Percentiles rank a stretch among this genome's conserved stretches.
Evolutionary conservation across 2,888 invertebrate species (phyloP).

Genomic region (Hypselothyrea guttata): DNA sequence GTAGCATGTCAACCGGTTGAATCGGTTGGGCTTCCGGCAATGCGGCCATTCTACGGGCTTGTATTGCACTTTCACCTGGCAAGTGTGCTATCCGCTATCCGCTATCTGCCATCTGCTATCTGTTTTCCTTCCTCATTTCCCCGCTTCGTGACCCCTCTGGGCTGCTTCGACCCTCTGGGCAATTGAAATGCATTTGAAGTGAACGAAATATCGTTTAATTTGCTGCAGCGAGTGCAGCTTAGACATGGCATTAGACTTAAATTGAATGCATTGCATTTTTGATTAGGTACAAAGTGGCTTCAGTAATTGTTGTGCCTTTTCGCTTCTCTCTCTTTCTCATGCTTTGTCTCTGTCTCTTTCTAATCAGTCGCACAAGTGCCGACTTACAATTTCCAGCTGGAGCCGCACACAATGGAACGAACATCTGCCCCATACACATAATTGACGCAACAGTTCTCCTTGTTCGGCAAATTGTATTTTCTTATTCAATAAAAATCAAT

Average conservation of each 20-base stretch:
- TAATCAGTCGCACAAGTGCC: slow-evolving; percentile 4
- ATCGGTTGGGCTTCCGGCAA: slow-evolving; percentile 60
- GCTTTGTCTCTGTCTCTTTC: background rate
- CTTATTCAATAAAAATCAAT: slow-evolving; percentile 38
- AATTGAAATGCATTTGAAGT: slow-evolving; percentile 45
- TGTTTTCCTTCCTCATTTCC: no score
- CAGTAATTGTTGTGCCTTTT: slow-evolving; percentile 7
- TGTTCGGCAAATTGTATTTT: slow-evolving; percentile 30
- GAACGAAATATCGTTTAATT: slow-evolving; percentile 45
- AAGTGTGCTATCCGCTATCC: no score
- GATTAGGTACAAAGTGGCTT: slow-evolving; percentile 41
- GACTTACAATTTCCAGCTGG: no score
- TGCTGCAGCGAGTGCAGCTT: slow-evolving; percentile 44
- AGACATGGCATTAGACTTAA: slow-evolving; percentile 41
- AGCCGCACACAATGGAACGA: slow-evolving; percentile 19
- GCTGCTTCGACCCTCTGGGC: slow-evolving; percentile 1
- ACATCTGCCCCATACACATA: slow-evolving; percentile 12
- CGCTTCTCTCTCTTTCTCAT: background rate
- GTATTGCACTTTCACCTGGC: slow-evolving; percentile 36
- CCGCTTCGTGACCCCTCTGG: no score
- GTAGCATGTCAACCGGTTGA: slow-evolving; percentile 56
- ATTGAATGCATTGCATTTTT: slow-evolving; percentile 61
- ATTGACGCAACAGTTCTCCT: slow-evolving; percentile 32
- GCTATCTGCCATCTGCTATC: no score
- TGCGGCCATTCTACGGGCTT: slow-evolving; percentile 23